Percentiles rank a stretch among this genome's conserved stretches.
Evolutionary conservation across 2,888 invertebrate species (phyloP).

Genomic region (Sinhomidia bicolor): DNA sequence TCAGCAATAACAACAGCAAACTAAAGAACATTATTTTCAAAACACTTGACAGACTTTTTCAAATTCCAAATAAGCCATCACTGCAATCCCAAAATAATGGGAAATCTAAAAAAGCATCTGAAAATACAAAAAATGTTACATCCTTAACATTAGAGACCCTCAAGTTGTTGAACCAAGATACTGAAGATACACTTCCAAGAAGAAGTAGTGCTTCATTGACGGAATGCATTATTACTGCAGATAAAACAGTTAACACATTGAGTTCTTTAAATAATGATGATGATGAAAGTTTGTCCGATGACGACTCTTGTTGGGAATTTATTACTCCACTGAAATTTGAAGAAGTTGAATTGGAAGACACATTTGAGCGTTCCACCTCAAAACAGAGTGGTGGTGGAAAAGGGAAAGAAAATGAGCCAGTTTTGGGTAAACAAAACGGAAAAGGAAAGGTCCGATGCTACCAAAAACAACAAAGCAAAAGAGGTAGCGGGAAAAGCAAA

Average conservation of each 20-base stretch:
- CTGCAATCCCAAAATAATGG: neutral
- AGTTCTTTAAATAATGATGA: neutral
- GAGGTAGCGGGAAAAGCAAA: conserved; percentile 2
- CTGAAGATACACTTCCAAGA: conserved; percentile 28
- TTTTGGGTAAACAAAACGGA: neutral
- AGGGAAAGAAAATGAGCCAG: neutral
- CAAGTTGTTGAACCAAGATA: neutral
- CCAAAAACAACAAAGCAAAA: neutral
- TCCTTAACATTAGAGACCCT: conserved; percentile 15
- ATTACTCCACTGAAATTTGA: conserved; percentile 6
- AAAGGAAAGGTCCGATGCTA: neutral
- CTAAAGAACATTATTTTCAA: conserved; percentile 14
- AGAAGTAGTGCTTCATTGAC: neutral
- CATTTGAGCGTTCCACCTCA: neutral
- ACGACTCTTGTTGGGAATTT: conserved; percentile 21
- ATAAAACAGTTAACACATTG: neutral
- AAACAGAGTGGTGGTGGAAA: neutral
- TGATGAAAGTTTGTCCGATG: neutral
- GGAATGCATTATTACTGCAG: neutral
- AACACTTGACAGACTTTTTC: conserved; percentile 28
- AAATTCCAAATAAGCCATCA: neutral
- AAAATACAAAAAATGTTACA: neutral
- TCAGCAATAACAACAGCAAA: neutral
- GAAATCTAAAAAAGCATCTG: neutral
- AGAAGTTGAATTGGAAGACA: neutral